Base-by-base conservation (phyloP, 2,888 invertebrate species). In the Ligdia adustata region DNA sequence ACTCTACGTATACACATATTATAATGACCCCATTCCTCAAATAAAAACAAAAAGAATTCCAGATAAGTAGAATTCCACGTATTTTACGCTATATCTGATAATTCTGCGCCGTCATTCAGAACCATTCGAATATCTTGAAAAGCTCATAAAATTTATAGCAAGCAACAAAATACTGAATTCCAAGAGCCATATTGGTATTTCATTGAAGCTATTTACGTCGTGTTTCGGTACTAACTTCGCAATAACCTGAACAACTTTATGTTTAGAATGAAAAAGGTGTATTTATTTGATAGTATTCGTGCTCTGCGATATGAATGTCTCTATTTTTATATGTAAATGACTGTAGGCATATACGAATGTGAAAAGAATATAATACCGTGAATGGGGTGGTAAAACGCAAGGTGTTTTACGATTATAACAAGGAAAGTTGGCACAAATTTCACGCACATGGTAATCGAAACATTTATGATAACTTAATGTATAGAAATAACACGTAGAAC, bases 221-320 rank as follows among this genome's bases (percentile, higher is more conserved):
- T 48, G 52, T 52, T 42, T 46, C 41, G 44, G 27, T 46, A 43
- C 40, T 46, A 27, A 43, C 40, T 48, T 37, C 33, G 46, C 48
- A 41, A 49, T 53, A 55, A 55, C 43, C 34, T 40, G 14, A 20
- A 27, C 15, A 33, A 42, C 9, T 42, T 48, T 48, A 48, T 42
- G 41, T 38, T 32, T 28, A 14, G 9, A 32, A 42, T 42, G 42
- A 42, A 48, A 48, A 47, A 42, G 37, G 42, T 42, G 32, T 48
- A 48, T 48, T 47, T 42, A 48, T 48, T 41, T 37, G 28, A 42
- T 48, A 42, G 47, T 41, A 27, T 47, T 47, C 41, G 47, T 41
- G 37, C 31, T 35, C 4, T 31, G 34, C 22, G 13, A 41, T 26
- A 29, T 26, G 9, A 40, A 41, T 47, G 47, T 40, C 47, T 40